Percentiles rank a stretch among this genome's conserved stretches.
phyloP scores from a whole-genome alignment of 2,113 vertebrate genomes.

The Rutilus rutilus region DNA sequence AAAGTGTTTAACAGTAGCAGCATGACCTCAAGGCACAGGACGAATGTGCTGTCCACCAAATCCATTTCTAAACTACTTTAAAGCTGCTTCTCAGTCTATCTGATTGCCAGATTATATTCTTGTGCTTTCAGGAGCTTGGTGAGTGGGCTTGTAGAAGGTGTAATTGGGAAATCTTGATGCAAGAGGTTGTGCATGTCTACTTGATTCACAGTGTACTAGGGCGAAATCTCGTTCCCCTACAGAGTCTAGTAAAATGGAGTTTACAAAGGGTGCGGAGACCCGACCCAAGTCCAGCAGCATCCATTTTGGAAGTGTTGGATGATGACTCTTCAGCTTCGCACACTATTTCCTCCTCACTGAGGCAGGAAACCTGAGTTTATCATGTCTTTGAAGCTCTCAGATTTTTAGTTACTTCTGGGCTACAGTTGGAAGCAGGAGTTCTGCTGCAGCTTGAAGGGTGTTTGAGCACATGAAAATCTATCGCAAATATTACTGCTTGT shows the following conservation, averaged over 20 bases:
- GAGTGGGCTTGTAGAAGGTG: constrained; percentile 12
- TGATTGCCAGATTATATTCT: constrained; percentile 53
- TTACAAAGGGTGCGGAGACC: neutral
- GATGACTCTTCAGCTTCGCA: constrained; percentile 21
- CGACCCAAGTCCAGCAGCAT: neutral
- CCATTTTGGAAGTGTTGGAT: constrained; percentile 47
- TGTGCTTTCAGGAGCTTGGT: constrained; percentile 48
- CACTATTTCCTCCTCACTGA: constrained; percentile 35
- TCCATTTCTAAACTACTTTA: constrained; percentile 26
- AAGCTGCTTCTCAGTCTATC: neutral
- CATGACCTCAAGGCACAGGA: constrained; percentile 36
- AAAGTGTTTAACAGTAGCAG: constrained; percentile 43
- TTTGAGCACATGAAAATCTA: constrained; percentile 28
- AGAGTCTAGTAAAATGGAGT: constrained; percentile 13
- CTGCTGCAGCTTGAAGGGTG: constrained; percentile 9
- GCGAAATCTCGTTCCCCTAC: constrained; percentile 53
- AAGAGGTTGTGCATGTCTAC: constrained; percentile 48
- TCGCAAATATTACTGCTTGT: constrained; percentile 18
- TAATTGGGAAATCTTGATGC: constrained; percentile 33
- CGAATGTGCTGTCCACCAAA: constrained; percentile 37
- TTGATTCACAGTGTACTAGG: constrained; percentile 74
- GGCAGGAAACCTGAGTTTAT: constrained; percentile 41
- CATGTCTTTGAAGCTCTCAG: neutral
- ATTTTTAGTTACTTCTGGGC: neutral
- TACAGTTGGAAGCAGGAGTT: neutral